These are phyloP conservation scores for Sebastiscus tertius DNA, from an alignment of 2,797 vertebrate species.

Conservation along the genomic window DNA sequence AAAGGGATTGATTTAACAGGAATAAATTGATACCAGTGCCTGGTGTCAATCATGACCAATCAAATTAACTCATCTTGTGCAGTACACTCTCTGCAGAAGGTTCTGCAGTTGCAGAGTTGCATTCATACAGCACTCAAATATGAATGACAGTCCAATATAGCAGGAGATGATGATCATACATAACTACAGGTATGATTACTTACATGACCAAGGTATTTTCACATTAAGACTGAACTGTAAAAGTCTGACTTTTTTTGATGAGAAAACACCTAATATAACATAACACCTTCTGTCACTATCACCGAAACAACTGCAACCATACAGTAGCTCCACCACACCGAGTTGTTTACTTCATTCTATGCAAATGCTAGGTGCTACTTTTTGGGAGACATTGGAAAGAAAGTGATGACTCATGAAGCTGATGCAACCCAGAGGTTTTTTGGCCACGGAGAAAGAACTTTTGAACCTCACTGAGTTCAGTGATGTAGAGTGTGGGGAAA, in stretches of 20 bases:
- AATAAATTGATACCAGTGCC: background rate
- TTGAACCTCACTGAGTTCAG: background rate
- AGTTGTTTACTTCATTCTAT: slow-evolving; percentile 20
- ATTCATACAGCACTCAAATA: background rate
- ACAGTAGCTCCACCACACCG: background rate
- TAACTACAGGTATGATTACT: background rate
- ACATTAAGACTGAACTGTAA: background rate
- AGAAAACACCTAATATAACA: background rate
- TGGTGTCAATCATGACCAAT: background rate
- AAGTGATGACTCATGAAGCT: slow-evolving; percentile 26
- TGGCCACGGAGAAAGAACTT: background rate
- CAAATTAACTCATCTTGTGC: background rate
- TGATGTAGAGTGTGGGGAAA: background rate
- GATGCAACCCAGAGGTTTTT: slow-evolving; percentile 8
- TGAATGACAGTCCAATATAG: background rate
- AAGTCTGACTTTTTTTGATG: background rate
- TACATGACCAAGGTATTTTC: background rate
- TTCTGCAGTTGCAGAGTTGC: background rate
- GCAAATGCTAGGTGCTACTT: slow-evolving; percentile 10
- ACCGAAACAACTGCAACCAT: background rate
- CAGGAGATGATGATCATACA: background rate
- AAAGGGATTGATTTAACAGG: background rate
- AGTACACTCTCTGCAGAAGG: no score
- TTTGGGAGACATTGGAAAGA: background rate
- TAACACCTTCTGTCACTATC: background rate